Evolutionary conservation across 2,888 invertebrate genomes (phyloP).

Genomic region (Napeogenes inachia): DNA sequence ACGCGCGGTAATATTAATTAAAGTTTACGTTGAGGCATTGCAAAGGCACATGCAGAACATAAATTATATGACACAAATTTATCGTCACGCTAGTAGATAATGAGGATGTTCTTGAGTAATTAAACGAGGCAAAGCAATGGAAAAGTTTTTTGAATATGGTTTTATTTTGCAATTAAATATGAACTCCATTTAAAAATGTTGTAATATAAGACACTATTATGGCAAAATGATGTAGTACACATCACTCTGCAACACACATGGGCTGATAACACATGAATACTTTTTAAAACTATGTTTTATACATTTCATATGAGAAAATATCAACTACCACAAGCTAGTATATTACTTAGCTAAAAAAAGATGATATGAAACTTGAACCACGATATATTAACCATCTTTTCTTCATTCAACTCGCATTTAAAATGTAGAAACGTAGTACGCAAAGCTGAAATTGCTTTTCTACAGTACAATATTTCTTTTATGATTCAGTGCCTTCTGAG

Average conservation of each 20-base stretch:
- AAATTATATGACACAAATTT: constrained; percentile 3
- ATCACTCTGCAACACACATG: too few relatives aligned
- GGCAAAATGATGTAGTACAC: too few relatives aligned
- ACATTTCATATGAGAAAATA: not conserved
- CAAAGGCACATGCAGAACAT: constrained; percentile 7
- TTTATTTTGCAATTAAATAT: too few relatives aligned
- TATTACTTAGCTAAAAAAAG: not conserved
- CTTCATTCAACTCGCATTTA: constrained; percentile 9
- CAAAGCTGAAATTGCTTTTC: constrained; percentile 21
- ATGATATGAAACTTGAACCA: constrained; percentile 3
- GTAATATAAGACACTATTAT: too few relatives aligned
- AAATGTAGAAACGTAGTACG: constrained; percentile 15
- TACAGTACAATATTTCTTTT: constrained; percentile 22
- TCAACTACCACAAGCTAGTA: not conserved
- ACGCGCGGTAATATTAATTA: constrained; percentile 11
- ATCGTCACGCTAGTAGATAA: not conserved
- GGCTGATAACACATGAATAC: too few relatives aligned
- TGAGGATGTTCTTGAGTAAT: not conserved
- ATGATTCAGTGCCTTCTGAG: constrained; percentile 21
- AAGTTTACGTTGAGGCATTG: constrained; percentile 9
- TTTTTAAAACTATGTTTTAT: not conserved
- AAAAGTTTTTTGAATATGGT: too few relatives aligned
- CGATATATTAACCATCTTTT: constrained; percentile 7
- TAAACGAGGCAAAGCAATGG: not conserved
- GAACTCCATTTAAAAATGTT: too few relatives aligned